Percentiles rank a stretch among this genome's conserved stretches.
phyloP scores from a whole-genome alignment of 2,113 vertebrate genomes.

The Gadus macrocephalus region DNA sequence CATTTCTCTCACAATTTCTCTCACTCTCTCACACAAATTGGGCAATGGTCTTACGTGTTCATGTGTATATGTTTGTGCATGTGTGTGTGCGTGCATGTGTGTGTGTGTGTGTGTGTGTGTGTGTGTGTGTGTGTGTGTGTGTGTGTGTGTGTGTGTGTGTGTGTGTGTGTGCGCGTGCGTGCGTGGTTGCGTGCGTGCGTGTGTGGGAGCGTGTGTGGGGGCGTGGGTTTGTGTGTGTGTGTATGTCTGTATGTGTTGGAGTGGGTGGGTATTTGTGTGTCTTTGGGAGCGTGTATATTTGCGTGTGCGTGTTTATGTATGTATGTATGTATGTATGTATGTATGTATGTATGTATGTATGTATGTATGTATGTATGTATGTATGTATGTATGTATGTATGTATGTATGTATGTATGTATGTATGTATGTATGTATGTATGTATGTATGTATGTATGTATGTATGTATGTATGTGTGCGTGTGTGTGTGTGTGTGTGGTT shows the following conservation, averaged over 20 bases:
- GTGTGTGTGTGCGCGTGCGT: too few relatives aligned
- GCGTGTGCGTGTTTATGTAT: neutral
- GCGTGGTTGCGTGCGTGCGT: too few relatives aligned
- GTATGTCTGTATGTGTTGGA: too few relatives aligned
- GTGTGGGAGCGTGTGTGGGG: too few relatives aligned
- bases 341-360: too few relatives aligned
- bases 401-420: neutral
- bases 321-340: neutral
- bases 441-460: neutral
- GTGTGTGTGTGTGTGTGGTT: neutral
- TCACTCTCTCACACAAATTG: neutral
- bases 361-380: neutral
- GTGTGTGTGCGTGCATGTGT: conserved; percentile 2
- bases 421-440: neutral
- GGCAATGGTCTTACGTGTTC: neutral
- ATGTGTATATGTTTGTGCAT: neutral
- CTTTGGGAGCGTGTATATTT: too few relatives aligned
- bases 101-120: conserved; percentile 1
- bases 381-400: neutral
- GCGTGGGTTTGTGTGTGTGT: too few relatives aligned
- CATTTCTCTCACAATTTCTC: neutral
- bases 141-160: too few relatives aligned
- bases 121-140: neutral
- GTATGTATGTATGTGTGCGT: neutral
- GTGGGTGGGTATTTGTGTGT: too few relatives aligned